Conservation (phyloP, 1,140 invertebrate genomes). For the Lamellibrachia luymesi region DNA sequence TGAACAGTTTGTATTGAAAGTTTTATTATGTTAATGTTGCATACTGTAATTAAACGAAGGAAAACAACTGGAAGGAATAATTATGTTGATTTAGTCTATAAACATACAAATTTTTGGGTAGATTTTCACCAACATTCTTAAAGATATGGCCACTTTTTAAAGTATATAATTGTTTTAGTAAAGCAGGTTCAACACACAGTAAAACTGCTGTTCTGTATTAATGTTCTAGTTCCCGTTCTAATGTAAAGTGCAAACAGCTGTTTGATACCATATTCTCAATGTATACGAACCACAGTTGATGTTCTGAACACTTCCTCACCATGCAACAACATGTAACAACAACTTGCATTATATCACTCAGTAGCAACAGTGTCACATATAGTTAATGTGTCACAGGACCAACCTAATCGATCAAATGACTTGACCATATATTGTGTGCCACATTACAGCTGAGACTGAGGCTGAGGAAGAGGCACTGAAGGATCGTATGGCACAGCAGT, state of each 20-base stretch:
- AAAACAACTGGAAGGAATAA: no score
- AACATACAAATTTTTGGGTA: no score
- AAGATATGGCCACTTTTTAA: neutral
- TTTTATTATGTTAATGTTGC: neutral
- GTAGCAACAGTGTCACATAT: neutral
- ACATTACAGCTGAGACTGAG: constrained; percentile 67
- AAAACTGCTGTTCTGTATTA: neutral
- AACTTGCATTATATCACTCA: neutral
- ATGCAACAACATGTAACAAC: neutral
- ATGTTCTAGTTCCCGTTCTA: no score
- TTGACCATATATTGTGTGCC: constrained; percentile 3
- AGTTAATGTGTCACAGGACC: neutral
- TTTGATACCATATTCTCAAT: no score
- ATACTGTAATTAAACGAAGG: neutral
- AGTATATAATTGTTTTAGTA: neutral
- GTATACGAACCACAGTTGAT: neutral
- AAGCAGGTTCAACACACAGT: neutral
- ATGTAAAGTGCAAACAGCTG: no score
- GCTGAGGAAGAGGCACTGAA: constrained; percentile 54
- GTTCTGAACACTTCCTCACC: neutral
- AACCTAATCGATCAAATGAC: neutral
- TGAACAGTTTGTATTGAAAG: no score
- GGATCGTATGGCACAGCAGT: constrained; percentile 35
- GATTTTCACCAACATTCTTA: neutral
- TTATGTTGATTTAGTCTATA: no score